Base-by-base conservation (phyloP, 2,113 vertebrate species). In the Daboia siamensis region DNA sequence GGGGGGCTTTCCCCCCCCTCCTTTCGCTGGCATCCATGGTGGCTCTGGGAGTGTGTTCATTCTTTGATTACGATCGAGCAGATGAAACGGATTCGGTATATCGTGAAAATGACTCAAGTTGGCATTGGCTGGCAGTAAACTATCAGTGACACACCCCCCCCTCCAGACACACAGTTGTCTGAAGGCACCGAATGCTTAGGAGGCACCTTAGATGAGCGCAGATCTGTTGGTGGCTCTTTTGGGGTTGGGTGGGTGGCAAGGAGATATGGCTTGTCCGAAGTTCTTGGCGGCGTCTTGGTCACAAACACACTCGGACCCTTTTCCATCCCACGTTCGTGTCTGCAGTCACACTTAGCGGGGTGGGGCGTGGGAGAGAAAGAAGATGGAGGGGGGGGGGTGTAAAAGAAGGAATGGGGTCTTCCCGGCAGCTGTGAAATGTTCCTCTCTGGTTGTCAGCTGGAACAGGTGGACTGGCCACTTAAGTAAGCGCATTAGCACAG, bases 381-480 rank as follows among this genome's bases (percentile, higher is more conserved):
- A n/a, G 2, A 74, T 9, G 4, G 64, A 55, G 46, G 69, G 69
- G 1, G 29, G 29, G n/a, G 15, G n/a, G n/a, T 20, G 69, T 1
- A 39, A 39, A 74, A 74, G 33, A 17, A 13, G n/a, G 48, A 51
- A 10, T 17, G 69, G 7, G 24, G 33, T 24, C n/a, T 64, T 33
- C 24, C 21, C 61, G 85, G 86, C 93, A 94, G 91, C 93, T 94
- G 93, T 91, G 90, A 90, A 55, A 86, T 88, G 89, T 92, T 91
- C 26, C 69, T 48, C 33, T 46, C 64, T 61, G 33, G 8, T 8
- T 92, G 93, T 92, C 93, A 94, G 91, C 89, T 91, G 91, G 55
- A 94, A 90, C 89, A 94, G 93, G 89, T 92, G 91, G 93, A 69
- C 20, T 17, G 48, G 86, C 89, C 86, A n/a, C 86, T 88, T 54